Base-by-base conservation (phyloP, 1,140 invertebrate species). In the Riptortus pedestris region DNA sequence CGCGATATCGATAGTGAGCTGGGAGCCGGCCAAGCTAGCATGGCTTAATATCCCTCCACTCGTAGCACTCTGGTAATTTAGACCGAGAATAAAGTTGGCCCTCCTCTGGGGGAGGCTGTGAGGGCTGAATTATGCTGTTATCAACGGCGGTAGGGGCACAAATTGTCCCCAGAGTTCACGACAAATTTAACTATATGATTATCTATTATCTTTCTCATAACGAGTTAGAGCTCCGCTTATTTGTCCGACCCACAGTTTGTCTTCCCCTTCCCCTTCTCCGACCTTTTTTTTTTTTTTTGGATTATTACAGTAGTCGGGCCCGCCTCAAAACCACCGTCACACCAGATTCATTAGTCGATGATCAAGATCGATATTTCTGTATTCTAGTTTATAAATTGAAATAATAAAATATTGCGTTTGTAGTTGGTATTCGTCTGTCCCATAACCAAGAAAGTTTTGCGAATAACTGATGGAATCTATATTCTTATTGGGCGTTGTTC, bases 171-270 rank as follows among this genome's bases (percentile, higher is more conserved):
- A 55, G 51, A 38, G 51, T 5, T 55, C 51, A 24, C 20, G 51
- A 55, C 51, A 55, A 55, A 55, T 55, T 55, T 55, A 55, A 55
- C 22, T 55, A 55, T 55, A 55, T 55, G 5, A 55, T 55, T 55
- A 59, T 59, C 57, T 59, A 20, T 51, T 51, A 24, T 51, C 22
- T 20, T 51, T 51, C 48, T 24, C 48, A n/a, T 51, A 51, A 51
- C 22, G 48, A 51, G 48, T 7, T 24, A 5, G 5, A 5, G 7
- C 22, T 18, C 48, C 7, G 5, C 48, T 18, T n/a, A n/a, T n/a
- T n/a, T n/a, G n/a, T n/a, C n/a, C n/a, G n/a, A n/a, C 48, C 22
- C 48, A n/a, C 48, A 51, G 48, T 18, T 18, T 51, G 9, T 18
- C n/a, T 18, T 24, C 18, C 48, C 18, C 7, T 51, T 18, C 18